Conservation (phyloP, 2,888 invertebrate genomes). For the Erannis defoliaria region DNA sequence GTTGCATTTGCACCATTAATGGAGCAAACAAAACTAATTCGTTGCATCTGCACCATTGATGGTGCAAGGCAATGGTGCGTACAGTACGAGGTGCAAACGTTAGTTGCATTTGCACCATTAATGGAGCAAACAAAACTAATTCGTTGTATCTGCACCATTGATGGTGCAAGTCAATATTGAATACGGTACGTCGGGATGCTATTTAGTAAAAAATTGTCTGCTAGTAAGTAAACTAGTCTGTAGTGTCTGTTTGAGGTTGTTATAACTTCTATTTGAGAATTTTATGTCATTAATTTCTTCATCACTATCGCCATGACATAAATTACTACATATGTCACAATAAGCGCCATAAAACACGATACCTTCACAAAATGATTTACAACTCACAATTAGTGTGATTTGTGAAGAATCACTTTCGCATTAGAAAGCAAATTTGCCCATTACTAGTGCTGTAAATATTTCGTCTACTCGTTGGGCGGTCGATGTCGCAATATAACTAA, state of each 20-base stretch:
- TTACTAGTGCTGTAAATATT: conserved; percentile 67
- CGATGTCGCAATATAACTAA: conserved; percentile 28
- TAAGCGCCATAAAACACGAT: conserved; percentile 50
- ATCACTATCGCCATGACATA: conserved; percentile 37
- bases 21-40: no score
- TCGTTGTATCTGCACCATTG: no score
- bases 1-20: no score
- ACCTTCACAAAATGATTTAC: conserved; percentile 57
- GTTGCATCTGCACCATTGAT: no score
- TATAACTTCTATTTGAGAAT: background rate
- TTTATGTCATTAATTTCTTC: conserved; percentile 16
- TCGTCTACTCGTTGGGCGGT: conserved; percentile 51
- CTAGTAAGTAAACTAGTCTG: background rate
- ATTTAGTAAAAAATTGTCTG: no score
- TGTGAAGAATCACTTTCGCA: conserved; percentile 69
- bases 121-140: no score
- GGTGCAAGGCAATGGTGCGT: no score
- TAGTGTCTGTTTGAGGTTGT: background rate
- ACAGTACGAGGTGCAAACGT: no score
- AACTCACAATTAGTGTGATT: conserved; percentile 71
- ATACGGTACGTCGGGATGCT: no score
- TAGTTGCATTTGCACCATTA: no score
- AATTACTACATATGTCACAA: conserved; percentile 47
- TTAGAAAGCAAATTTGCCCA: conserved; percentile 65
- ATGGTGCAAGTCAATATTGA: no score